Evolutionary conservation across 2,797 vertebrate genomes (phyloP), one percentile per base, ranked within the genome.

Genomic region (Siniperca scherzeri): DNA sequence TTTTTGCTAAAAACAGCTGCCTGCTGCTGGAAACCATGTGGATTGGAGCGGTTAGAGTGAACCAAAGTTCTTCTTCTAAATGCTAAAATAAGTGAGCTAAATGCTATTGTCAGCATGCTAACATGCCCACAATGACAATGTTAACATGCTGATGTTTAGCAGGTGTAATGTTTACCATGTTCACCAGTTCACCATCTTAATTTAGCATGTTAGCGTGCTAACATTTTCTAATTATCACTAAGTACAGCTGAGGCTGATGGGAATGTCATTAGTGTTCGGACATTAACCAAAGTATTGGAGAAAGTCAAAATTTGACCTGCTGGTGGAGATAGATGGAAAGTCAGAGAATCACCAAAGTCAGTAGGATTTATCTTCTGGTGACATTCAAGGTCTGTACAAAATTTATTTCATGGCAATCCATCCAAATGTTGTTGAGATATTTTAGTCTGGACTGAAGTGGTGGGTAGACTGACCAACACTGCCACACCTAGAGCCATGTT

Each of bases 231-330:
- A 30, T 30, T 30, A 30, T 30, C 30, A 30, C 30, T 30, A 30
- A 57, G 68, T 46, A 30, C 68, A 22, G 17, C 73, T 55, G 38
- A 42, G 75, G 66, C 36, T 42, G 36, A 61, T 40, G n/a, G 66
- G 75, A 55, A 55, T 7, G 19, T 52, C 5, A 52, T 52, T 52
- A 12, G 11, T 68, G 46, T 67, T 27, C 12, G 64, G 8, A 67
- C 14, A 46, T 46, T n/a, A 36, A 64, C 22, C 22, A 56, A 71
- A 56, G 27, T 44, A 38, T 12, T 64, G 22, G n/a, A 66, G 14
- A 21, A 50, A 67, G 7, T 48, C 22, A 14, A 17, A 48, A 19
- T 27, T 42, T 50, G 44, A 50, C 25, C 25, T 70, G 52, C 33
- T 64, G 30, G 17, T 56, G 22, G 17, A 71, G 40, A 30, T 9